Base-by-base conservation (phyloP, 2,797 vertebrate species). In the Dermochelys coriacea region DNA sequence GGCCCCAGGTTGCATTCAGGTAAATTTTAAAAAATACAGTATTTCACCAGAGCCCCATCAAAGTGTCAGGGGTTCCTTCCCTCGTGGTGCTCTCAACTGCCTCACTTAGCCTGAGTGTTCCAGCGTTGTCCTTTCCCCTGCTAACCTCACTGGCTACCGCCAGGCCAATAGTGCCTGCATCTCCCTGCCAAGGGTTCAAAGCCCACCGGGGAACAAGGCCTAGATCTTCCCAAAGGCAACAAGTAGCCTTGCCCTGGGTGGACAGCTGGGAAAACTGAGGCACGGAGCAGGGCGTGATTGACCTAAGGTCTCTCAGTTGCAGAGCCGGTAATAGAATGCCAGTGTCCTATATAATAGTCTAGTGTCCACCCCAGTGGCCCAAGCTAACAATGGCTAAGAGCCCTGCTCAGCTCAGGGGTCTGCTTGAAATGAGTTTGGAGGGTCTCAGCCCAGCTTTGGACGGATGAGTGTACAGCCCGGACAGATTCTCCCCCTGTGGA, bases 11-110 rank as follows among this genome's bases (percentile, higher is more conserved):
- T 89, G 87, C 83, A 88, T 34, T 57, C 83, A 77, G 71, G 82
- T 89, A 85, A 78, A 89, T 93, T 55, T 54, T 50, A 59, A 89
- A 83, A 71, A 81, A 82, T 49, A 50, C 79, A 31, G 51, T 89
- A 77, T 31, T 85, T 93, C 91, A 93, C 79, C 68, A 27, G 83
- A 78, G 83, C 79, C 87, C 71, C 82, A 68, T 89, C 86, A 77
- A 77, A 57, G 31, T 81, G 77, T 54, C 75, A 84, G 81, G 85
- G 82, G 37, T 68, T 49, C 55, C 64, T 82, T 91, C 8, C 50
- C 82, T 41, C 49, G n/a, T 5, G 64, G 64, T 23, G 68, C 68
- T 74, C 21, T 74, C 8, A 12, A 12, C 68, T 16, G 31, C 61
- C 16, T 64, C 61, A 25, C 31, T 34, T n/a, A 41, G 21, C 10